These are phyloP conservation scores for Enteromius unitaeniatus DNA, from an alignment of 2,797 vertebrate species.

Conservation along the genomic window DNA sequence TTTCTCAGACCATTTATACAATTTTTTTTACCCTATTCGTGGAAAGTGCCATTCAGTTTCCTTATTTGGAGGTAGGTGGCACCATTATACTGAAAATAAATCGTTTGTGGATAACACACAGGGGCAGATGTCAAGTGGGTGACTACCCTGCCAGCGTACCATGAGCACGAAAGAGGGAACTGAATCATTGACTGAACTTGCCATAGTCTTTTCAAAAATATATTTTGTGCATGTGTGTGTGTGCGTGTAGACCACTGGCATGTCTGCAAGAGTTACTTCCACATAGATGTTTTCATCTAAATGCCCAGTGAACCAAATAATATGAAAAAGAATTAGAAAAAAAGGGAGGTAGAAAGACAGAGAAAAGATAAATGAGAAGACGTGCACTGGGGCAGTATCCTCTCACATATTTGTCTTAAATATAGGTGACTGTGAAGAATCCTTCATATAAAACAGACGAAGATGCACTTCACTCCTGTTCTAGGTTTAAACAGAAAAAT, in stretches of 20 bases:
- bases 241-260: constrained; percentile 2
- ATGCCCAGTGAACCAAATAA: constrained; percentile 41
- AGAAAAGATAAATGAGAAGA: not conserved
- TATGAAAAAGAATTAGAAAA: constrained; percentile 42
- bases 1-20: not conserved
- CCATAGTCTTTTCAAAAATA: constrained; percentile 8
- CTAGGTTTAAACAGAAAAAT: constrained; percentile 23
- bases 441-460: not conserved
- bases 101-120: not conserved
- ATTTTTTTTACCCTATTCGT: not conserved
- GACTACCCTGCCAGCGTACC: not conserved
- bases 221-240: not conserved
- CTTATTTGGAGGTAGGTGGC: constrained; percentile 30
- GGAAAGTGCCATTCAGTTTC: constrained; percentile 12
- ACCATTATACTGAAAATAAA: constrained; percentile 22
- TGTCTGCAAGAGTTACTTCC: constrained; percentile 32
- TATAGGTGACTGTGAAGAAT: constrained; percentile 24
- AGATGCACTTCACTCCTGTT: constrained; percentile 34
- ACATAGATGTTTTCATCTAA: constrained; percentile 42
- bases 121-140: constrained; percentile 32
- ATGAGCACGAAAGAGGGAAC: not conserved
- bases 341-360: not conserved
- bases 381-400: constrained; percentile 13
- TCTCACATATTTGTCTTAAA: constrained; percentile 3
- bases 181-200: constrained; percentile 20